Evolutionary conservation across 2,888 invertebrate genomes (phyloP), one percentile per base, ranked within the genome.

Genomic region (Eubasilissa splendida): DNA sequence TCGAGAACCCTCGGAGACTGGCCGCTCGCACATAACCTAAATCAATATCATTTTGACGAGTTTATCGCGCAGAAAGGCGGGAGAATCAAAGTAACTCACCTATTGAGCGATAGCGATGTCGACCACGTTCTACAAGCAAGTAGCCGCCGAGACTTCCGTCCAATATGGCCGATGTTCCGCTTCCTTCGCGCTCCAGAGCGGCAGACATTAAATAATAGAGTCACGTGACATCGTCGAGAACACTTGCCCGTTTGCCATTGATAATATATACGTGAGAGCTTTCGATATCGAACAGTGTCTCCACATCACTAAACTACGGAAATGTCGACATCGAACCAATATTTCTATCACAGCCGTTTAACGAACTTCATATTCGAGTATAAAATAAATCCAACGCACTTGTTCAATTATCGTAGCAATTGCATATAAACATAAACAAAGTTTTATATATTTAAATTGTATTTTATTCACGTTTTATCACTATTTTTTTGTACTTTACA

Each of bases 141-240:
- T 42, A 42, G 71, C 22, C 22, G 14, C 11, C 4, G 54, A 53
- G 54, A 71, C 71, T 71, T 71, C 71, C 68, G 42, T 68, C 50
- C 54, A 54, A 54, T 33, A 71, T 54, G 54, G 54, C 71, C 53
- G 54, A 54, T 11, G 31, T 71, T 71, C 71, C 71, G 53, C 54
- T 68, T 68, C 68, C 68, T 68, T 42, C 33, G 33, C 42, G n/a
- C 63, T 12, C 42, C 63, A 12, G 63, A 63, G 63, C 50, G 54
- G 11, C 50, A 22, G 71, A 53, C 71, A 71, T 71, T 71, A 71
- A 71, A 54, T 54, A 71, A 68, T 8, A 50, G 12, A 54, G 54
- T 71, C 71, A 71, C 71, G 71, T 71, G 71, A 71, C 71, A 71
- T 71, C 50, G 52, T 50, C 22, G 54, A 14, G 22, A 54, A 54